Conservation (phyloP, 2,888 invertebrate species). For the Odontothrips loti region DNA sequence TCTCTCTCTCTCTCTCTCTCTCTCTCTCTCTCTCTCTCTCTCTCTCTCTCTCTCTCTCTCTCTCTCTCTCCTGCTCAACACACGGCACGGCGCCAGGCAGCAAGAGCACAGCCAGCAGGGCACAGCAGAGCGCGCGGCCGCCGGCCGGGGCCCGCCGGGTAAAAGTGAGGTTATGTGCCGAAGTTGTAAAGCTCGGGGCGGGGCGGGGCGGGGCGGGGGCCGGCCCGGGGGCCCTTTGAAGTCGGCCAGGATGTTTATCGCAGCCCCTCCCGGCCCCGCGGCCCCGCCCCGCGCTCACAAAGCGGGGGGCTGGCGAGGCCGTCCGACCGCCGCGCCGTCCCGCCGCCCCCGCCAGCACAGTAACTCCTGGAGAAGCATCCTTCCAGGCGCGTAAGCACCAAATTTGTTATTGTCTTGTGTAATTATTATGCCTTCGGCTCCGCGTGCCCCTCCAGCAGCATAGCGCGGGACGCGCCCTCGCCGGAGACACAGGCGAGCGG, state of each 20-base stretch:
- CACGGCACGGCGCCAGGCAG: background rate
- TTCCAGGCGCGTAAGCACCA: too few relatives aligned
- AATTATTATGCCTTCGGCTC: too few relatives aligned
- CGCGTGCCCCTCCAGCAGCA: background rate
- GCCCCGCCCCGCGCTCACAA: conserved; percentile 40
- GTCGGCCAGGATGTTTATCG: conserved; percentile 22
- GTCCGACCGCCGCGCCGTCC: conserved; percentile 10
- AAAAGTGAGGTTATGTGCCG: conserved; percentile 18
- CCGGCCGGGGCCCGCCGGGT: background rate
- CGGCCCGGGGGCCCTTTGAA: conserved; percentile 17
- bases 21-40: background rate
- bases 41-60: background rate
- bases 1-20: background rate
- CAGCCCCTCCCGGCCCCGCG: background rate
- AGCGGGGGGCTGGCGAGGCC: conserved; percentile 35
- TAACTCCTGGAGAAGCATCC: too few relatives aligned
- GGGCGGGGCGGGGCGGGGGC: background rate
- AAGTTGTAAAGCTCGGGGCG: conserved; percentile 7
- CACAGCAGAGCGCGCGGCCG: background rate
- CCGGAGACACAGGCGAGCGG: conserved; percentile 40
- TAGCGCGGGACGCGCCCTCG: conserved; percentile 44
- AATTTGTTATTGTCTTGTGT: too few relatives aligned
- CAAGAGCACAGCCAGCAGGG: background rate
- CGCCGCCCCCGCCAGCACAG: conserved; percentile 25
- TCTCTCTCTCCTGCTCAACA: background rate